A percentile compares a stretch with the other conserved stretches of the same genome.
Evolutionary conservation across 1,140 invertebrate species (phyloP).

Genomic region (Olivierus martensii): DNA sequence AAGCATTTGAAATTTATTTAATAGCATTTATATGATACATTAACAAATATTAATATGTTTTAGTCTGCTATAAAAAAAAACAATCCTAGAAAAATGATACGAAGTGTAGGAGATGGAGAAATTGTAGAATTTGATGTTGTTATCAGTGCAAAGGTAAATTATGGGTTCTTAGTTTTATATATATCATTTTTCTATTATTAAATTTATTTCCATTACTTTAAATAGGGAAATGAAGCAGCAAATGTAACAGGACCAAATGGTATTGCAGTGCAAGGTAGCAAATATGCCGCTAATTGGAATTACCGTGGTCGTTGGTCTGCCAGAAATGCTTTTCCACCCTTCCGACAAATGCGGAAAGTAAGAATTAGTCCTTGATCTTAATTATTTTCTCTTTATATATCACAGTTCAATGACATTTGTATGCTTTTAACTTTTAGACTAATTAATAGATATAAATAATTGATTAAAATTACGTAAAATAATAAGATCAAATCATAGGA

Average conservation of each 20-base stretch:
- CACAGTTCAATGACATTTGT: no score
- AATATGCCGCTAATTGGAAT: constrained; percentile 71
- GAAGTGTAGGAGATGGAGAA: constrained; percentile 97
- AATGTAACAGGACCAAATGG: constrained; percentile 92
- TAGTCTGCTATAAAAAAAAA: constrained; percentile 87
- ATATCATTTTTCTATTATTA: not conserved
- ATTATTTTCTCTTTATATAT: no score
- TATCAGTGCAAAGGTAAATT: constrained; percentile 85
- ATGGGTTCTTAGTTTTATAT: not conserved
- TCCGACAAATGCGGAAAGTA: no score
- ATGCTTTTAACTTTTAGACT: no score
- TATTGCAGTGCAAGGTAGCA: constrained; percentile 83
- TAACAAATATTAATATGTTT: not conserved
- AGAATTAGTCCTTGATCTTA: no score
- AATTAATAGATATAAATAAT: no score
- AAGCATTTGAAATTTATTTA: not conserved
- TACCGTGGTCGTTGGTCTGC: not conserved
- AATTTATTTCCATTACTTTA: not conserved
- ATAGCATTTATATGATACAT: no score
- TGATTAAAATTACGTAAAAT: no score
- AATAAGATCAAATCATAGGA: no score
- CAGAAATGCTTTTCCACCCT: no score
- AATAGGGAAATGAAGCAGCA: constrained; percentile 77
- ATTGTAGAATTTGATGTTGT: constrained; percentile 98
- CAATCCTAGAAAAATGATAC: constrained; percentile 85